phyloP scores from a whole-genome alignment of 2,797 vertebrate species.

The Furcifer pardalis region DNA sequence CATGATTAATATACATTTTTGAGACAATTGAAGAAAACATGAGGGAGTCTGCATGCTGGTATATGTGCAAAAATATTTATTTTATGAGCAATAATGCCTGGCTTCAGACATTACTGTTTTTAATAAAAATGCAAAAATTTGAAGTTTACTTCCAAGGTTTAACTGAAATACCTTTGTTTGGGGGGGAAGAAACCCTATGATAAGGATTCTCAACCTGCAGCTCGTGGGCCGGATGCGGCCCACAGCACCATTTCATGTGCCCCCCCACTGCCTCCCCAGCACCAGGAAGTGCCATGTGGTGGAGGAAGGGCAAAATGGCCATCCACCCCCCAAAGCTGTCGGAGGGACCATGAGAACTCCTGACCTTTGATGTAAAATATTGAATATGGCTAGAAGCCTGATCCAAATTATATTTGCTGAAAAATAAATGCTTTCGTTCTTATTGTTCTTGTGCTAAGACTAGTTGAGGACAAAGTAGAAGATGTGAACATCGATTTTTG shows the following conservation, averaged over 20 bases:
- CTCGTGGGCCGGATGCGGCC: too few relatives aligned
- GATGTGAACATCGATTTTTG: neutral
- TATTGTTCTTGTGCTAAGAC: neutral
- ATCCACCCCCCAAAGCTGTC: too few relatives aligned
- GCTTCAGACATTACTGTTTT: constrained; percentile 60
- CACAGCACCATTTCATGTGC: too few relatives aligned
- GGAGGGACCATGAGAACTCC: too few relatives aligned
- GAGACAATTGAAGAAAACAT: neutral
- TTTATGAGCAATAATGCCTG: constrained; percentile 51
- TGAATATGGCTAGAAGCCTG: neutral
- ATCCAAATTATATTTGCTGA: neutral
- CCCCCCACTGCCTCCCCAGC: too few relatives aligned
- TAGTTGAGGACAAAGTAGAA: neutral
- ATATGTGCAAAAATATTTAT: constrained; percentile 50
- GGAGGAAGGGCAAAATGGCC: too few relatives aligned
- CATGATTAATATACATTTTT: neutral
- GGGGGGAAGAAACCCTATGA: neutral
- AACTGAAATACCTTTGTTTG: constrained; percentile 14
- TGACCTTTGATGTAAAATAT: constrained; percentile 47
- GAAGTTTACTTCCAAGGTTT: neutral
- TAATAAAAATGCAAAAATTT: constrained; percentile 49
- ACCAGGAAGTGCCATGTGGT: too few relatives aligned
- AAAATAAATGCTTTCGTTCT: neutral
- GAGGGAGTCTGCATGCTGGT: neutral
- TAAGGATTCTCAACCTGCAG: too few relatives aligned